Base-by-base conservation (phyloP, 2,113 vertebrate species). In the Burhinus oedicnemus region DNA sequence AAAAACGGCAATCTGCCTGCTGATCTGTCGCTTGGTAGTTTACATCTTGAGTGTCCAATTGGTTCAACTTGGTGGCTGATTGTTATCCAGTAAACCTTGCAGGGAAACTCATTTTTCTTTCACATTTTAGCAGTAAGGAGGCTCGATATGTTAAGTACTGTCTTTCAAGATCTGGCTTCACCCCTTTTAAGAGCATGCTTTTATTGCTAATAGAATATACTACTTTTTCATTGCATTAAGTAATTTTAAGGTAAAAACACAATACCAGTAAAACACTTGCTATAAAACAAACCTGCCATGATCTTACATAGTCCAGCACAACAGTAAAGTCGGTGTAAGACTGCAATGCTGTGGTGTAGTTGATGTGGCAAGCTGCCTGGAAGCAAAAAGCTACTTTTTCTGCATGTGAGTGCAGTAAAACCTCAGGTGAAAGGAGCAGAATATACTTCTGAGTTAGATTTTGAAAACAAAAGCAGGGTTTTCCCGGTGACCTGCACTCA, bases 381-480 rank as follows among this genome's bases (percentile, higher is more conserved):
- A 66, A 70, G 29, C 15, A 74, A 57, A 85, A 83, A 20, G 8
- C 18, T 49, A 2, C 4, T 15, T 57, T 66, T 68, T 51, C 6
- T 86, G 40, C 18, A 1, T 0, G 1, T 0, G 1, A 57, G 23
- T 34, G 21, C 45, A 87, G 68, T 26, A 83, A 72, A 61, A 8
- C 11, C 5, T 88, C 20, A 61, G 60, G 5, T 82, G 40, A 70
- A 70, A 77, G 13, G 36, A 61, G 34, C 6, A 30, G n/a, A 47
- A 74, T 55, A 7, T 57, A 7, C 49, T 83, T 74, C 68, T 21
- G 36, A 42, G 19, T 60, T 80, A 45, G 3, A 10, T 52, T 89
- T 77, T 90, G 38, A 55, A 86, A 87, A 51, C 10, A 52, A 30
- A 40, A 78, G 23, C 21, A 38, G 51, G 27, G 36, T 65, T 89